Evolutionary conservation across 2,113 vertebrate species (phyloP).

Genomic region (Urocolius indicus): DNA sequence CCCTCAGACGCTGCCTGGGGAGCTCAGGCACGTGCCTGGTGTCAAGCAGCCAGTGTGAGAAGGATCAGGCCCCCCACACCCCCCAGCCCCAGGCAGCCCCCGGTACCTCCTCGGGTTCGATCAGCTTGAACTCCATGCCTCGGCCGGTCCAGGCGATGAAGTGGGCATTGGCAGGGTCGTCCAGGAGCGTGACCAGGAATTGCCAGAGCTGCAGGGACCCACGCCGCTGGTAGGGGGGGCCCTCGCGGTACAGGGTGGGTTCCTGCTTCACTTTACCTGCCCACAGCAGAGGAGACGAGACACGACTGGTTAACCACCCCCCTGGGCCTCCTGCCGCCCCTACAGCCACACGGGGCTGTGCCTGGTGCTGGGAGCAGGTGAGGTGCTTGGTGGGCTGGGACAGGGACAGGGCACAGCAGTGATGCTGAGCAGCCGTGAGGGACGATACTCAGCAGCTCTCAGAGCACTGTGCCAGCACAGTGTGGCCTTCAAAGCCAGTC

Average conservation of each 20-base stretch:
- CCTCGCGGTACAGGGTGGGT: constrained; percentile 88
- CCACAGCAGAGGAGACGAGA: background rate
- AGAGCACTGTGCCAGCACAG: rapidly evolving
- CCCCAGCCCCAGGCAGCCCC: too few species aligned
- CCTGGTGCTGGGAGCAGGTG: background rate
- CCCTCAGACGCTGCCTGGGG: background rate
- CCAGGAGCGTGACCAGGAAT: constrained; percentile 94
- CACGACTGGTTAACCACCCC: background rate
- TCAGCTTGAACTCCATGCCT: constrained; percentile 98
- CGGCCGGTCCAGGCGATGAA: constrained; percentile 98
- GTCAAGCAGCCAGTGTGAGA: rapidly evolving
- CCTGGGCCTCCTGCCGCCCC: too few species aligned
- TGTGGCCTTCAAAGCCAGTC: background rate
- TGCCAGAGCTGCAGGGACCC: constrained; percentile 98
- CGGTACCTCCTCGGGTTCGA: constrained; percentile 92
- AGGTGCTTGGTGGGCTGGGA: background rate
- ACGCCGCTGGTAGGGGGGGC: constrained; percentile 92
- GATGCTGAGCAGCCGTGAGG: rapidly evolving
- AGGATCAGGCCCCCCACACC: background rate
- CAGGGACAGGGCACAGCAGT: rapidly evolving
- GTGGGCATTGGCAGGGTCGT: constrained; percentile 93
- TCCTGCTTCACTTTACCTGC: constrained; percentile 96
- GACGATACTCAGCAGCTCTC: background rate
- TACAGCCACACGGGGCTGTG: rapidly evolving
- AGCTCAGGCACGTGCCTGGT: rapidly evolving